A percentile compares a stretch with the other conserved stretches of the same genome.
Evolutionary conservation across 2,888 invertebrate species (phyloP).

Genomic region (Coleophora flavipennella): DNA sequence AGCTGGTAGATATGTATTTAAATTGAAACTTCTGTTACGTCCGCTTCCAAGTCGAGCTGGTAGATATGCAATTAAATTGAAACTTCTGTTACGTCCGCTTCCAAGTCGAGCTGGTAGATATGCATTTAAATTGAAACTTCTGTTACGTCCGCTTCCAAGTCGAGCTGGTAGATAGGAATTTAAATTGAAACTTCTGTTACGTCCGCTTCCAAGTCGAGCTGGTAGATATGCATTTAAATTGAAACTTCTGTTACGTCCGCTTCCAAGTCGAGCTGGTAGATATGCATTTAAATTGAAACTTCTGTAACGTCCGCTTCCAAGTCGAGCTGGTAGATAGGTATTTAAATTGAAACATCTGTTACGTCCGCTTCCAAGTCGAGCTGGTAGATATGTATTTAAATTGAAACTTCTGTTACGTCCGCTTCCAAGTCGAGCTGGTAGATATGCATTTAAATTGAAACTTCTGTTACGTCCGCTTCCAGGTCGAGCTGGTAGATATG

Average conservation of each 20-base stretch:
- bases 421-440: slow-evolving; percentile 12
- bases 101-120: slow-evolving; percentile 11
- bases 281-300: slow-evolving; percentile 40
- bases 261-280: slow-evolving; percentile 12
- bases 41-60: slow-evolving; percentile 13
- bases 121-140: slow-evolving; percentile 38
- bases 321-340: too few species aligned
- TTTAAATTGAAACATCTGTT: slow-evolving; percentile 35
- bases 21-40: slow-evolving; percentile 33
- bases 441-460: too few species aligned
- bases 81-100: slow-evolving; percentile 24
- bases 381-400: too few species aligned
- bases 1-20: too few species aligned
- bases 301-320: slow-evolving; percentile 20
- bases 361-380: slow-evolving; percentile 16
- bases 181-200: slow-evolving; percentile 34
- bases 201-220: slow-evolving; percentile 14
- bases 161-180: slow-evolving; percentile 21
- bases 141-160: slow-evolving; percentile 19
- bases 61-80: too few species aligned
- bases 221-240: too few species aligned
- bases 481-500: slow-evolving; percentile 11
- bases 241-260: slow-evolving; percentile 27
- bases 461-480: slow-evolving; percentile 22
- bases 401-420: slow-evolving; percentile 30